Evolutionary conservation across 2,797 vertebrate species (phyloP).

Genomic region (Microhierax caerulescens): DNA sequence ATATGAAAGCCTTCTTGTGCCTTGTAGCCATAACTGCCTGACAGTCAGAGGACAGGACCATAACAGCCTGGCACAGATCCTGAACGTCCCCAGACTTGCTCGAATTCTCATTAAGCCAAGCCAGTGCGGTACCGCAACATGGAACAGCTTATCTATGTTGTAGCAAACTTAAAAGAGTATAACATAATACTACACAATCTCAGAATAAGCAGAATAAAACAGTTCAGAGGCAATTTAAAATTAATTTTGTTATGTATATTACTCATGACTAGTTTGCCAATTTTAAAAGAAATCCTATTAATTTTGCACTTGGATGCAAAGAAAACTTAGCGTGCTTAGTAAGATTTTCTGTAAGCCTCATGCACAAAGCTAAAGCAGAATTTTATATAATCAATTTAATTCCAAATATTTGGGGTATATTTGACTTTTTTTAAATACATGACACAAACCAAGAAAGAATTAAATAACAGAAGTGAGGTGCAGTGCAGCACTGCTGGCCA

Average conservation of each 20-base stretch:
- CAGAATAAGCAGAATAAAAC: neutral
- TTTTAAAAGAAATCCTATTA: neutral
- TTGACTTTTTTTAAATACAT: neutral
- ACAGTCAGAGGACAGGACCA: neutral
- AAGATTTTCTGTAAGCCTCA: neutral
- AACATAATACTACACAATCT: neutral
- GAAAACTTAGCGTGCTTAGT: neutral
- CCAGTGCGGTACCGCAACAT: neutral
- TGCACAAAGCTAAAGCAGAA: neutral
- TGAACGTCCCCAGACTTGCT: neutral
- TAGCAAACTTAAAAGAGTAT: neutral
- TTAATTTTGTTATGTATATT: neutral
- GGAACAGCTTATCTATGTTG: neutral
- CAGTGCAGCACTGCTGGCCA: neutral
- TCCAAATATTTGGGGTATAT: neutral
- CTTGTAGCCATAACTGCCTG: neutral
- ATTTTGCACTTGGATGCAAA: neutral
- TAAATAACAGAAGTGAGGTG: neutral
- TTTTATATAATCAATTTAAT: neutral
- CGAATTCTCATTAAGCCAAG: neutral
- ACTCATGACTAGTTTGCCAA: neutral
- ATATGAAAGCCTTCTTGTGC: neutral
- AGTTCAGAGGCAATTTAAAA: neutral
- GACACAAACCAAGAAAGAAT: neutral
- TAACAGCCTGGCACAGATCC: neutral